Percentiles rank a stretch among this genome's conserved stretches.
phyloP scores from a whole-genome alignment of 2,113 vertebrate species.

The Cochlearius cochlearius region DNA sequence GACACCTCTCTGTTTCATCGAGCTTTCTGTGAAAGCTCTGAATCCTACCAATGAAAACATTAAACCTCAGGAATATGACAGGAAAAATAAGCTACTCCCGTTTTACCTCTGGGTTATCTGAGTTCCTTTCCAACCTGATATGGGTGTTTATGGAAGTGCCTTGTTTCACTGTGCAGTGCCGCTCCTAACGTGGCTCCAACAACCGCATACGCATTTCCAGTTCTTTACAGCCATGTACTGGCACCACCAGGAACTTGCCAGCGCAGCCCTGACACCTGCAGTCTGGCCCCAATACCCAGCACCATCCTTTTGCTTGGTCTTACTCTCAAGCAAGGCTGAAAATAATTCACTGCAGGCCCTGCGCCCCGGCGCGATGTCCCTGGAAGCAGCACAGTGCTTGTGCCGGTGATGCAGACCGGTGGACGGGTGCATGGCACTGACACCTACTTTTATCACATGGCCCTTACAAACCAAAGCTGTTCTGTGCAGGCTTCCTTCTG shows the following conservation, averaged over 20 bases:
- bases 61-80: not conserved
- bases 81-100: not conserved
- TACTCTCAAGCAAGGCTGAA: slow-evolving; percentile 19
- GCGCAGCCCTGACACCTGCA: not conserved
- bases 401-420: slow-evolving; percentile 31
- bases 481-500: slow-evolving; percentile 28
- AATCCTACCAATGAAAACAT: not conserved
- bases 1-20: not conserved
- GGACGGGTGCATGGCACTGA: slow-evolving; percentile 19
- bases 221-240: not conserved
- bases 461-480: slow-evolving; percentile 6
- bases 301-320: not conserved
- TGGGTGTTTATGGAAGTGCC: not conserved
- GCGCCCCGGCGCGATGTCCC: slow-evolving; percentile 18
- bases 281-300: not conserved
- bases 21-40: not conserved
- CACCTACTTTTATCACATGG: slow-evolving; percentile 1
- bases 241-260: not conserved
- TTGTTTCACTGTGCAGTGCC: not conserved
- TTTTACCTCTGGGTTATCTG: not conserved
- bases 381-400: not conserved
- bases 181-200: not conserved
- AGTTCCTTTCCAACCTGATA: not conserved
- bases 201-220: not conserved
- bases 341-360: not conserved